Evolutionary conservation across 2,113 vertebrate genomes (phyloP), one percentile per base, ranked within the genome.

Genomic region (Microcebus jonahi): DNA sequence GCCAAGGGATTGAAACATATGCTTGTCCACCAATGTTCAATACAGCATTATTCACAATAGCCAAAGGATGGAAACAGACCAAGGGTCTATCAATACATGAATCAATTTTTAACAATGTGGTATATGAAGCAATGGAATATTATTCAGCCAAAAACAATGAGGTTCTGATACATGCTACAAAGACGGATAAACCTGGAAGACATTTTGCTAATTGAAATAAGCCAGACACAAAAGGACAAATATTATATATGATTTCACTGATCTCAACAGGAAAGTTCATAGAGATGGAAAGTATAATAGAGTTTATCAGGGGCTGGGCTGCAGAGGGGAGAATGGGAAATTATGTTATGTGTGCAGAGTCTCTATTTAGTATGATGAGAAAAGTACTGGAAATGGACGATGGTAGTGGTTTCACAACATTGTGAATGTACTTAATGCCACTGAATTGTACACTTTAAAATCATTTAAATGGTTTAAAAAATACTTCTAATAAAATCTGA

Each of bases 131-230:
- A 87, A 76, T 5, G 81, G 42, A 48, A 85, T 71, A 81, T 59
- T 86, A 77, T 27, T 89, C 45, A 53, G 36, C 45, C 42, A 73
- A 48, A 76, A 65, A 45, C 42, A 27, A 81, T 67, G 31, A 80
- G 57, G 57, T 65, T 71, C 57, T 86, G 84, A 77, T 84, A 65
- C 67, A 20, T 61, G 31, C 34, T 73, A 42, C 13, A 92, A 92
- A 45, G 27, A 89, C 81, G 36, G 73, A 61, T 89, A 61, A 79
- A 25, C 13, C 39, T 88, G 76, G 27, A 70, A 73, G 87, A 95
- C 18, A 55, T 87, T 93, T 36, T 73, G 80, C 67, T 83, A 34
- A 83, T 14, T 83, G 36, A 94, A 80, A 71, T 82, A 81, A 94
- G 6, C 36, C 31, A 76, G 31, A 75, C 13, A 70, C 15, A 86